Conservation (phyloP, 2,797 vertebrate species). For the Microctenopoma steveboyesi region DNA sequence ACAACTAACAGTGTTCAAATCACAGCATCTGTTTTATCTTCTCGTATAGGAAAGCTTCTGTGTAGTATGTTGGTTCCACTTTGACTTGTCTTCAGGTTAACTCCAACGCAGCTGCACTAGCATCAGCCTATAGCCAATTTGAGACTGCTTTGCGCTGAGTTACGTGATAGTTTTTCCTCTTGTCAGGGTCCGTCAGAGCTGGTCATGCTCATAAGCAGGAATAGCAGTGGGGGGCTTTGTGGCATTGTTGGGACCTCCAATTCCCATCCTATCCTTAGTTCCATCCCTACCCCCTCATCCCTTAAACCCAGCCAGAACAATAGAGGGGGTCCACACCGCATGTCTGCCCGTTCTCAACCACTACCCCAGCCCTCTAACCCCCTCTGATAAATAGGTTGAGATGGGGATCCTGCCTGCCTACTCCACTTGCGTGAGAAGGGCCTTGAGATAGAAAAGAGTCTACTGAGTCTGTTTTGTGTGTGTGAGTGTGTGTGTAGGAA, state of each 20-base stretch:
- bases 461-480: slow-evolving; percentile 45
- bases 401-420: slow-evolving; percentile 60
- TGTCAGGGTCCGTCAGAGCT: slow-evolving; percentile 64
- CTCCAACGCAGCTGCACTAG: not conserved
- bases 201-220: slow-evolving; percentile 77
- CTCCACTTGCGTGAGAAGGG: slow-evolving; percentile 75
- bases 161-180: slow-evolving; percentile 32
- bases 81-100: not conserved
- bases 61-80: not conserved
- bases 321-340: slow-evolving; percentile 66
- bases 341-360: slow-evolving; percentile 67
- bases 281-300: slow-evolving; percentile 57
- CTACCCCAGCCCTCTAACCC: slow-evolving; percentile 18
- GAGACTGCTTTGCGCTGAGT: slow-evolving; percentile 13
- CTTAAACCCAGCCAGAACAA: slow-evolving; percentile 77
- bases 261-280: slow-evolving; percentile 72
- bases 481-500: slow-evolving; percentile 46
- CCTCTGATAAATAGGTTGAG: slow-evolving; percentile 68
- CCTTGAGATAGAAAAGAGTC: slow-evolving; percentile 65
- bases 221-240: slow-evolving; percentile 68
- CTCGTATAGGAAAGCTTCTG: not conserved
- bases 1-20: not conserved
- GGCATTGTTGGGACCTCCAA: slow-evolving; percentile 76
- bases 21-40: not conserved
- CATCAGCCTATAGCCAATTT: not conserved